These are phyloP conservation scores for Nymphalis urticae DNA, from an alignment of 2,888 invertebrate species.

Conservation along the genomic window DNA sequence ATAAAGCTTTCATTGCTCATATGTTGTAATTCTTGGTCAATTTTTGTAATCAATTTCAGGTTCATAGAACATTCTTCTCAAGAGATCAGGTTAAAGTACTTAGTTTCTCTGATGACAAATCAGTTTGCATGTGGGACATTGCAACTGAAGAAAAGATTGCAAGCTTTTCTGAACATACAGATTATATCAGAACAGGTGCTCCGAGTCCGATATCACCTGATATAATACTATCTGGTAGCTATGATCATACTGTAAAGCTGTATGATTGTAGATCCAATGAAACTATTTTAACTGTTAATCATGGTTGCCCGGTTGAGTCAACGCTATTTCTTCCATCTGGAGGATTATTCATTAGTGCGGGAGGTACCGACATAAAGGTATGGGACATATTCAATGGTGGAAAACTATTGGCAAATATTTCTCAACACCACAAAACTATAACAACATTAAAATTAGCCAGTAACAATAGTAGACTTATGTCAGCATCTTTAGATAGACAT, in stretches of 20 bases:
- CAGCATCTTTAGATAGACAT: constrained; percentile 95
- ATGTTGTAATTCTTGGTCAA: background rate
- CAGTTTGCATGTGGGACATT: constrained; percentile 94
- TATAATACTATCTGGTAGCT: constrained; percentile 91
- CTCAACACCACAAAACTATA: constrained; percentile 97
- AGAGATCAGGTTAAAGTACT: constrained; percentile 88
- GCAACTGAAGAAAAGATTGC: constrained; percentile 88
- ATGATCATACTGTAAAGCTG: constrained; percentile 93
- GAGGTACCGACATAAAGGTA: constrained; percentile 93
- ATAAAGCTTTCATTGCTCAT: background rate
- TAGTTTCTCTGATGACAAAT: constrained; percentile 96
- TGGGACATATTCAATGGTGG: constrained; percentile 97
- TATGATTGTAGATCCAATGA: constrained; percentile 90
- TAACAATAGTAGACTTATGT: constrained; percentile 90
- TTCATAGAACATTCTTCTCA: constrained; percentile 92
- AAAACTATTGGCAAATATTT: constrained; percentile 89
- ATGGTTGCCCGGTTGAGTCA: constrained; percentile 95
- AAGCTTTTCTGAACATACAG: constrained; percentile 85
- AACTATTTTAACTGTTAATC: constrained; percentile 88
- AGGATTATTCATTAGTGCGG: constrained; percentile 94
- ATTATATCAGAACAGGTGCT: constrained; percentile 93
- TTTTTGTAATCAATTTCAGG: constrained; percentile 56
- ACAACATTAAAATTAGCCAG: constrained; percentile 92
- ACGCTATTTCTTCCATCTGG: constrained; percentile 93
- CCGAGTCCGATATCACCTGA: constrained; percentile 88